A percentile compares a stretch with the other conserved stretches of the same genome.
These are phyloP conservation scores for Metalampra italica DNA, from an alignment of 2,888 invertebrate genomes.

Conservation along the genomic window DNA sequence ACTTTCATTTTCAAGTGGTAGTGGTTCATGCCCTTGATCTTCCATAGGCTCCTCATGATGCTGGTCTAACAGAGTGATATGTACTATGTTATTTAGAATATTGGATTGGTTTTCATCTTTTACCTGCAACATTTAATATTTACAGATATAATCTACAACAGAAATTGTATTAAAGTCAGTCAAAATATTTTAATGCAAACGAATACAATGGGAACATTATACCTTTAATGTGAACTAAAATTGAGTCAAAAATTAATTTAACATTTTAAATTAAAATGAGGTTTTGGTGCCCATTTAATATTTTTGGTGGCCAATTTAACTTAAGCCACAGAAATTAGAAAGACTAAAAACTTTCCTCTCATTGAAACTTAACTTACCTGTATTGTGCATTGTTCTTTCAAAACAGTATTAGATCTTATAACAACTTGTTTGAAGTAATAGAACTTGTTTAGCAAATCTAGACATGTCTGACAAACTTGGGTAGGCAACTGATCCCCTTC, in stretches of 20 bases:
- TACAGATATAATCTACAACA: too few species aligned
- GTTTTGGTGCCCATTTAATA: too few species aligned
- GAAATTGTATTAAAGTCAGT: too few species aligned
- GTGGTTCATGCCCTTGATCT: neutral
- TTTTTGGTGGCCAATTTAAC: too few species aligned
- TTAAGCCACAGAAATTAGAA: too few species aligned
- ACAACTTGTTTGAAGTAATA: slow-evolving; percentile 70
- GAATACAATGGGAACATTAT: too few species aligned
- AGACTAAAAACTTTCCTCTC: too few species aligned
- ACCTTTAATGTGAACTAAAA: too few species aligned
- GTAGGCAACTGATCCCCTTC: slow-evolving; percentile 57
- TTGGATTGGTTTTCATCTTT: neutral
- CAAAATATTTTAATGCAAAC: too few species aligned
- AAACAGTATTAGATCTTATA: slow-evolving; percentile 56
- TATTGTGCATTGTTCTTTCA: slow-evolving; percentile 49
- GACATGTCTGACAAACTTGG: slow-evolving; percentile 63
- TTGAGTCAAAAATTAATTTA: too few species aligned
- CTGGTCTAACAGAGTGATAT: neutral
- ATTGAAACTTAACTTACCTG: too few species aligned
- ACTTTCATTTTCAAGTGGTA: neutral
- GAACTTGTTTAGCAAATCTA: slow-evolving; percentile 58
- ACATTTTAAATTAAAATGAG: too few species aligned
- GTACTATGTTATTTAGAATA: neutral
- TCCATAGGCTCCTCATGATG: neutral
- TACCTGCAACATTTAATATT: neutral